Evolutionary conservation across 2,113 vertebrate species (phyloP).

Genomic region (Austrofundulus limnaeus): DNA sequence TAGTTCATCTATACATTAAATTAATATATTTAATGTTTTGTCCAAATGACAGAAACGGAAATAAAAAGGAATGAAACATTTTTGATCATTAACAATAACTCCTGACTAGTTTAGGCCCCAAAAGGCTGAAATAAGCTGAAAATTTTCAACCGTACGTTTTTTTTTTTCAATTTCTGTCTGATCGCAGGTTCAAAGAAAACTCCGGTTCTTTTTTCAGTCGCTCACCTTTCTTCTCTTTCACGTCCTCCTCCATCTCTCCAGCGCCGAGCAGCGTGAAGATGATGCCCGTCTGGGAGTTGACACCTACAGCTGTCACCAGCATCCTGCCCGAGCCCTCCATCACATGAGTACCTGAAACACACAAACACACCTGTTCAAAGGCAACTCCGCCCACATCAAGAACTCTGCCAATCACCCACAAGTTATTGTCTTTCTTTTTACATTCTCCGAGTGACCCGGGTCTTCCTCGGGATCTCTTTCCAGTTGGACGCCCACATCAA

Average conservation of each 20-base stretch:
- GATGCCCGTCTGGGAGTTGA: constrained; percentile 82
- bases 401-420: no score
- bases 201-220: neutral
- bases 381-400: no score
- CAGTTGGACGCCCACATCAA: no score
- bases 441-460: no score
- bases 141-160: no score
- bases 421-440: no score
- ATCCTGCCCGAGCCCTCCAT: constrained; percentile 83
- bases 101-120: neutral
- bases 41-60: no score
- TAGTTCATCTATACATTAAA: no score
- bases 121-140: no score
- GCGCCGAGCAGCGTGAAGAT: constrained; percentile 82
- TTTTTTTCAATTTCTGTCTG: no score
- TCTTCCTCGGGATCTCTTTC: no score
- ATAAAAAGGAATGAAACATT: neutral
- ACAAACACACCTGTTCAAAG: constrained; percentile 7
- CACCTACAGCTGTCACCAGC: constrained; percentile 81
- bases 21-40: no score
- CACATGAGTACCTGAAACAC: constrained; percentile 77
- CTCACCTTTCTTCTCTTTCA: constrained; percentile 81
- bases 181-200: neutral
- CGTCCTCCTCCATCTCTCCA: constrained; percentile 80
- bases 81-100: neutral